A percentile compares a stretch with the other conserved stretches of the same genome.
Conservation (phyloP, 2,797 vertebrate genomes). For the Margarornis squamiger region DNA sequence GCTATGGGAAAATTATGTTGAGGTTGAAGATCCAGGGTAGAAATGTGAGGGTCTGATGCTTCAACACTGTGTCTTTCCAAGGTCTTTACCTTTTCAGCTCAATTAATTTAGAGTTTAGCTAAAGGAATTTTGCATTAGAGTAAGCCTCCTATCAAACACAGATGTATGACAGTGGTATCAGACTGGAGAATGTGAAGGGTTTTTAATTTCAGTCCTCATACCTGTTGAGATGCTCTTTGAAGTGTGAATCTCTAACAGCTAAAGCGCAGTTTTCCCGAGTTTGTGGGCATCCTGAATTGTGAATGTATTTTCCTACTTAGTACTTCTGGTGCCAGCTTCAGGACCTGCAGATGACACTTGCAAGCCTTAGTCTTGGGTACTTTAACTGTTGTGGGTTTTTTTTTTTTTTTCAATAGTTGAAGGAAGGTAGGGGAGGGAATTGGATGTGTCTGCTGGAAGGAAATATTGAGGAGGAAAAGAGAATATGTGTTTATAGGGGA, state of each 20-base stretch:
- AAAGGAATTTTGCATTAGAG: background rate
- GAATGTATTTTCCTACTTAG: background rate
- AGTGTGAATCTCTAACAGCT: background rate
- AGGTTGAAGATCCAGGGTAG: background rate
- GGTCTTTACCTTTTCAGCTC: background rate
- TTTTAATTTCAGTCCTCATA: background rate
- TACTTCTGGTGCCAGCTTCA: background rate
- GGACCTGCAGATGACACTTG: background rate
- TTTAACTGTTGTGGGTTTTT: background rate
- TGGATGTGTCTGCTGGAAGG: background rate
- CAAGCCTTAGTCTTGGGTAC: background rate
- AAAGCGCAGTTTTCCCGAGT: background rate
- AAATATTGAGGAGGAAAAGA: background rate
- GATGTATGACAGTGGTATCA: background rate
- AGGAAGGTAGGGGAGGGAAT: background rate
- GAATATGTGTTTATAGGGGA: background rate
- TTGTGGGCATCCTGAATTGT: background rate
- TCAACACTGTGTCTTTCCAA: background rate
- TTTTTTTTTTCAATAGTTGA: background rate
- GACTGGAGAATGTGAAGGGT: background rate
- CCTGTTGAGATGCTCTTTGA: background rate
- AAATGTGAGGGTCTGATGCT: background rate
- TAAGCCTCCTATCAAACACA: accelerated
- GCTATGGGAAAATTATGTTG: background rate
- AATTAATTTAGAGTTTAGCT: background rate